Percentiles rank a stretch among this genome's conserved stretches.
These are phyloP conservation scores for Caenorhabditis doughertyi DNA, from an alignment of 2,888 invertebrate genomes.

Conservation along the genomic window DNA sequence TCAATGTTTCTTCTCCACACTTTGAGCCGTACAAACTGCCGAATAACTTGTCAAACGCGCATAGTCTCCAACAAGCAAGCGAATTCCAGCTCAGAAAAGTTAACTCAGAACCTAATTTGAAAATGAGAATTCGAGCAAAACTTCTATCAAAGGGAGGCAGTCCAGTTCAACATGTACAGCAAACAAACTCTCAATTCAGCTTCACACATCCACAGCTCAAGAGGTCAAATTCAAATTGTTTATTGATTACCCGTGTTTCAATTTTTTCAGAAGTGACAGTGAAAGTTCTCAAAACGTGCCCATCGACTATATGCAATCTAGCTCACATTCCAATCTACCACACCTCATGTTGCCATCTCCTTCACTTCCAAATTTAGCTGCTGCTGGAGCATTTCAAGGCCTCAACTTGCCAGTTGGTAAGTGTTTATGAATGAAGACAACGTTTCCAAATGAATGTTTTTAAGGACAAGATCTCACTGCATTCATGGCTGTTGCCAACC, in stretches of 20 bases:
- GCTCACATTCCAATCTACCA: slow-evolving; percentile 51
- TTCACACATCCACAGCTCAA: slow-evolving; percentile 68
- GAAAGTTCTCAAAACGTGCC: slow-evolving; percentile 64
- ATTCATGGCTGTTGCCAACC: slow-evolving; percentile 73
- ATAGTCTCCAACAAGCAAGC: slow-evolving; percentile 62
- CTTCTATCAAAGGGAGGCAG: slow-evolving; percentile 78
- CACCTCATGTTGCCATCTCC: slow-evolving; percentile 79
- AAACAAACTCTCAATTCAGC: slow-evolving; percentile 62
- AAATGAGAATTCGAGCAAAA: slow-evolving; percentile 81
- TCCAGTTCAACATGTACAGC: slow-evolving; percentile 67
- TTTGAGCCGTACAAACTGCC: slow-evolving; percentile 77
- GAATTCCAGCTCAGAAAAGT: slow-evolving; percentile 79
- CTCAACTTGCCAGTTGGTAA: slow-evolving; percentile 54
- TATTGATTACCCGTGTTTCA: background rate
- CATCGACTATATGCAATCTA: slow-evolving; percentile 40
- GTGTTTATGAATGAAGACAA: background rate
- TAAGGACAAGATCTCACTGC: slow-evolving; percentile 67
- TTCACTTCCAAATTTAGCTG: slow-evolving; percentile 79
- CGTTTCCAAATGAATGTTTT: background rate
- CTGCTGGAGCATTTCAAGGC: slow-evolving; percentile 45
- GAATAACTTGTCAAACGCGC: slow-evolving; percentile 40
- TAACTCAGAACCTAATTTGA: slow-evolving; percentile 82
- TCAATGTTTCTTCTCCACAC: slow-evolving; percentile 73
- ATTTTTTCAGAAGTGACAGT: slow-evolving; percentile 66
- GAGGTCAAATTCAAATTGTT: slow-evolving; percentile 45